phyloP scores from a whole-genome alignment of 2,113 vertebrate species.

The Archilochus colubris region DNA sequence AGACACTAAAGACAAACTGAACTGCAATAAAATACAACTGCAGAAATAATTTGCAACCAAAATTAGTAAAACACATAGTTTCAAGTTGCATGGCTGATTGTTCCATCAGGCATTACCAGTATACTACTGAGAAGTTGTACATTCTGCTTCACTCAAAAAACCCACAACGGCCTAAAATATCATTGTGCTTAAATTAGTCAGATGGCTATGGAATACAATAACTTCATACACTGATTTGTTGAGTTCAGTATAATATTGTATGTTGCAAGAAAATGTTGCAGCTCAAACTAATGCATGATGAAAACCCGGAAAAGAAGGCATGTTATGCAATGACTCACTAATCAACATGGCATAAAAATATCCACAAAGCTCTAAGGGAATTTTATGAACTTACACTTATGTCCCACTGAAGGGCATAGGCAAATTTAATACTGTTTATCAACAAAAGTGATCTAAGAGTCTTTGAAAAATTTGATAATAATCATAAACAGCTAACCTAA shows the following conservation, averaged over 20 bases:
- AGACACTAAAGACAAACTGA: neutral
- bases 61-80: neutral
- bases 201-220: neutral
- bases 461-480: slow-evolving; percentile 20
- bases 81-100: neutral
- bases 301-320: neutral
- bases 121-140: accelerated
- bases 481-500: neutral
- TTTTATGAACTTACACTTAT: neutral
- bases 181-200: neutral
- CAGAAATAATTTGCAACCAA: neutral
- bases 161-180: neutral
- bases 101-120: neutral
- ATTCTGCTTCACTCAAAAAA: neutral
- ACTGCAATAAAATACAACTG: neutral
- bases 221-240: neutral
- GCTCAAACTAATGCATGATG: neutral
- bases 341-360: slow-evolving; percentile 12
- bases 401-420: neutral
- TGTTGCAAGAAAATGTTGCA: neutral
- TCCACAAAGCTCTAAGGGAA: slow-evolving; percentile 8
- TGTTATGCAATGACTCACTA: neutral
- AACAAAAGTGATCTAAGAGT: neutral
- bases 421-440: slow-evolving; percentile 26
- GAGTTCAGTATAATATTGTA: neutral